Conservation (phyloP, 2,888 invertebrate species). For the Dryadula phaetusa region DNA sequence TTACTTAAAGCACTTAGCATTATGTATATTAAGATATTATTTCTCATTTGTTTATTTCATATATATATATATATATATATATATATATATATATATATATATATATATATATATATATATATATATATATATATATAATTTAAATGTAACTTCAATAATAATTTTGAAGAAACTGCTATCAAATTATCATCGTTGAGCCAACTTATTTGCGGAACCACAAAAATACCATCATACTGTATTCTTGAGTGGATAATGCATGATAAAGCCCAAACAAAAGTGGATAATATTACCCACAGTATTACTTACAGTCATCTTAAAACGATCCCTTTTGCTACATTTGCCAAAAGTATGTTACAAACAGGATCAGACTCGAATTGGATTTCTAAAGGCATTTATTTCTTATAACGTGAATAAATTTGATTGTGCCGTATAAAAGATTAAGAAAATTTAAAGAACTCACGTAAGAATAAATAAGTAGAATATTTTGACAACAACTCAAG, state of each 20-base stretch:
- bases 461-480: neutral
- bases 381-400: constrained; percentile 9
- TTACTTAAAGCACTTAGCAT: too few relatives aligned
- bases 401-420: constrained; percentile 16
- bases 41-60: too few relatives aligned
- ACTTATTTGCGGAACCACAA: constrained; percentile 17
- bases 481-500: neutral
- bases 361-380: constrained; percentile 37
- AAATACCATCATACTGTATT: constrained; percentile 16
- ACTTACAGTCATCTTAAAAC: constrained; percentile 43
- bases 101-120: too few relatives aligned
- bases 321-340: constrained; percentile 47
- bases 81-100: too few relatives aligned
- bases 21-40: too few relatives aligned
- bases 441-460: constrained; percentile 3
- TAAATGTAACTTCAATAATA: too few relatives aligned
- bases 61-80: too few relatives aligned
- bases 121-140: too few relatives aligned
- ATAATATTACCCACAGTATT: constrained; percentile 51
- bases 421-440: neutral
- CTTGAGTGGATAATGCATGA: constrained; percentile 54
- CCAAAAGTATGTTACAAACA: constrained; percentile 46
- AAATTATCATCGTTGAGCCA: constrained; percentile 1
- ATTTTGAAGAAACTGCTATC: neutral
- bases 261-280: constrained; percentile 53